Conservation (phyloP, 2,797 vertebrate genomes). For the Mus caroli region DNA sequence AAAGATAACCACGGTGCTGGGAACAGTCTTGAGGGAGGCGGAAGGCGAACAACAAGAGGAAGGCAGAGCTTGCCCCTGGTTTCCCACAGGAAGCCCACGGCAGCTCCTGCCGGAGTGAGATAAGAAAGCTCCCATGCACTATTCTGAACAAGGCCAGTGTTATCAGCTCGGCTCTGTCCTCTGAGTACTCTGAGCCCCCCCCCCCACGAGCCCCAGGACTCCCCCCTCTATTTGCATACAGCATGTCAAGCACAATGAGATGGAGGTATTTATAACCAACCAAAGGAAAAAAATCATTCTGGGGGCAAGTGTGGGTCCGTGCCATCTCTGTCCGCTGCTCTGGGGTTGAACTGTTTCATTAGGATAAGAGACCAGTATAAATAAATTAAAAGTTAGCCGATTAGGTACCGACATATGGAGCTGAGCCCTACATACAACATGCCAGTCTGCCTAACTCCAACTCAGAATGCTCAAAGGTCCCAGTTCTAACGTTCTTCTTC, state of each 20-base stretch:
- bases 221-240: constrained; percentile 91
- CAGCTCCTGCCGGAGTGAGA: constrained; percentile 98
- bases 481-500: background rate
- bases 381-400: constrained; percentile 22
- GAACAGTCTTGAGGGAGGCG: constrained; percentile 98
- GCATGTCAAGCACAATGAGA: constrained; percentile 88
- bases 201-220: constrained; percentile 91
- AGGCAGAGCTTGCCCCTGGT: constrained; percentile 97
- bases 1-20: constrained; percentile 99
- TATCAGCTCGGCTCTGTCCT: constrained; percentile 94
- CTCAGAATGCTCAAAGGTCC: background rate
- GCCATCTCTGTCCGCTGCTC: constrained; percentile 84
- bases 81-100: constrained; percentile 99
- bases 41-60: constrained; percentile 99
- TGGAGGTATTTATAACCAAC: constrained; percentile 89
- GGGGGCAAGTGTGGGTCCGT: constrained; percentile 87
- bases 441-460: background rate
- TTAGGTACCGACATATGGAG: background rate
- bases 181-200: constrained; percentile 86
- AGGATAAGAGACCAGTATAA: constrained; percentile 52
- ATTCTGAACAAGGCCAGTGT: constrained; percentile 93
- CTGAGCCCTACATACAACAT: background rate
- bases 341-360: constrained; percentile 76
- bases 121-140: constrained; percentile 99
- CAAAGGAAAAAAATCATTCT: constrained; percentile 84